These are phyloP conservation scores for Myiotriccus ornatus DNA, from an alignment of 2,797 vertebrate species.

Conservation along the genomic window DNA sequence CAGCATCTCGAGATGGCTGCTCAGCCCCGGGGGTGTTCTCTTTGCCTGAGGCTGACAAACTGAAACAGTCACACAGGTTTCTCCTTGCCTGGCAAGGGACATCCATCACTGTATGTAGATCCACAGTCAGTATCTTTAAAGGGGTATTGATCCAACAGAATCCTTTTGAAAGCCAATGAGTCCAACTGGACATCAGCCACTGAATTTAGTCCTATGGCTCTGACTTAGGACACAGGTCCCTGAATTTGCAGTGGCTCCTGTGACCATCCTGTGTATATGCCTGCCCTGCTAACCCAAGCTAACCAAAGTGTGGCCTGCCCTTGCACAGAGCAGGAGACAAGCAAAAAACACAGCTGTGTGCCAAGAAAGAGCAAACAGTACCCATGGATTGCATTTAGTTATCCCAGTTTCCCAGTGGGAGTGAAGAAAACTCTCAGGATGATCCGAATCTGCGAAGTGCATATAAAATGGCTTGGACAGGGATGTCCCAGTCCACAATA, in stretches of 20 bases:
- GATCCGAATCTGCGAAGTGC: neutral
- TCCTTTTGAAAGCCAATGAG: neutral
- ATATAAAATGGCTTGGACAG: rapidly evolving
- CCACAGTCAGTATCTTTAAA: neutral
- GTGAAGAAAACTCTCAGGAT: neutral
- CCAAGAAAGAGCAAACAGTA: neutral
- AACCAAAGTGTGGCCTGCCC: neutral
- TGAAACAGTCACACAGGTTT: neutral
- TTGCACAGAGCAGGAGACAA: neutral
- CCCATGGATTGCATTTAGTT: neutral
- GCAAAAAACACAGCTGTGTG: neutral
- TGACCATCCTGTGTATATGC: too few species aligned
- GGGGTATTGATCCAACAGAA: neutral
- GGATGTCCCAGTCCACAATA: neutral
- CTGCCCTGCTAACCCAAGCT: neutral
- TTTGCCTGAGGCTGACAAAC: neutral
- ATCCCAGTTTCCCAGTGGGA: neutral
- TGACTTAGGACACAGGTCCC: neutral
- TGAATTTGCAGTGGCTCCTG: neutral
- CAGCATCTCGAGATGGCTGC: neutral
- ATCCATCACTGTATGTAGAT: neutral
- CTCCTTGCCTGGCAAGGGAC: neutral
- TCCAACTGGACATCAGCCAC: neutral
- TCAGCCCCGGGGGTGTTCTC: neutral
- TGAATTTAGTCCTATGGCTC: neutral